phyloP scores from a whole-genome alignment of 2,888 invertebrate genomes.

The Spicauda simplicius region DNA sequence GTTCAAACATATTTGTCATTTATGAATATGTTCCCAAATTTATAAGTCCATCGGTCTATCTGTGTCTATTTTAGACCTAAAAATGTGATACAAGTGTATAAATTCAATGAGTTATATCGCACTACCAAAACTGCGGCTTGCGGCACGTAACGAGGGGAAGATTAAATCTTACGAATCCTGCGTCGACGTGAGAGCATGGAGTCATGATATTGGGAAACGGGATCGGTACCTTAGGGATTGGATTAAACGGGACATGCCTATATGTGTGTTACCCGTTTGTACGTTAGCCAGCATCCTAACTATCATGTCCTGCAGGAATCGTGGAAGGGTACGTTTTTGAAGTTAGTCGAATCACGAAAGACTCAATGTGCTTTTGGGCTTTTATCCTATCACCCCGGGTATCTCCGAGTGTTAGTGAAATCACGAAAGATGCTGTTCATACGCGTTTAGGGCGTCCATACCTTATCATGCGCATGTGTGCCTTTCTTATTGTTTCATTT shows the following conservation, averaged over 20 bases:
- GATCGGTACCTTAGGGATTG: slow-evolving; percentile 72
- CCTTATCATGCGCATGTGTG: no score
- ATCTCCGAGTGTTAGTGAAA: no score
- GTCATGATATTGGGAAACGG: slow-evolving; percentile 64
- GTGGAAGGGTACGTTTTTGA: slow-evolving; percentile 55
- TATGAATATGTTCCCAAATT: slow-evolving; percentile 4
- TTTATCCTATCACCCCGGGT: no score
- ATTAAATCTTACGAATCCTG: slow-evolving; percentile 83
- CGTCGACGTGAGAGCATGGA: slow-evolving; percentile 83
- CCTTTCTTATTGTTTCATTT: no score
- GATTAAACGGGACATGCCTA: slow-evolving; percentile 72
- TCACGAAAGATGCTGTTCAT: no score
- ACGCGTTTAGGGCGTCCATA: no score
- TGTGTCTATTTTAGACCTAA: not conserved
- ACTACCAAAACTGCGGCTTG: slow-evolving; percentile 52
- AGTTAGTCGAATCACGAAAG: no score
- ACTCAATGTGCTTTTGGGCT: no score
- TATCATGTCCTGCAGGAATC: slow-evolving; percentile 62
- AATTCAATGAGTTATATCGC: slow-evolving; percentile 64
- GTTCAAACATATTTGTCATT: not conserved
- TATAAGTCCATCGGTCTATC: slow-evolving; percentile 8
- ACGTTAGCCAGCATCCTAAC: slow-evolving; percentile 57
- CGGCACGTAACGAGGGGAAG: slow-evolving; percentile 80
- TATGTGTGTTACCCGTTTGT: slow-evolving; percentile 60
- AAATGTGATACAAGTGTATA: slow-evolving; percentile 5